Conservation (phyloP, 2,113 vertebrate species). For the Meles meles region DNA sequence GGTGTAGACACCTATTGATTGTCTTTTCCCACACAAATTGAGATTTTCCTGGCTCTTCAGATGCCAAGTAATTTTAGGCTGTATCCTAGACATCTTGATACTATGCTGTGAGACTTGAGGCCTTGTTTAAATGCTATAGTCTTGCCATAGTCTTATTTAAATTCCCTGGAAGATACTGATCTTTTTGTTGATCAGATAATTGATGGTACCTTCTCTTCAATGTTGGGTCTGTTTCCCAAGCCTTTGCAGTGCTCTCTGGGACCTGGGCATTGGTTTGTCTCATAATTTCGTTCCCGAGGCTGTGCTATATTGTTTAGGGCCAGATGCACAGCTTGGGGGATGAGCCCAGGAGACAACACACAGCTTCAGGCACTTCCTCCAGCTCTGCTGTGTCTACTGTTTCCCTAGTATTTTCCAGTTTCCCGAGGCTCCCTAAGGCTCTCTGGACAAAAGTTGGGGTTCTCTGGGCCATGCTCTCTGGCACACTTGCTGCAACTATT, state of each 20-base stretch:
- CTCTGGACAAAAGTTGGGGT: background rate
- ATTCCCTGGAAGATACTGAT: background rate
- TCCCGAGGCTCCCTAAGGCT: background rate
- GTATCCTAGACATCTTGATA: background rate
- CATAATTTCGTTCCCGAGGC: background rate
- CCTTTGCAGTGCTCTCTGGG: background rate
- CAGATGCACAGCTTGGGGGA: background rate
- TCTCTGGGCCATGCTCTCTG: background rate
- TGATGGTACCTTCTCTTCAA: background rate
- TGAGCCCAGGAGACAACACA: background rate
- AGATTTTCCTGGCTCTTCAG: background rate
- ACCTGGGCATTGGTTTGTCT: background rate
- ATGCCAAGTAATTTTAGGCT: background rate
- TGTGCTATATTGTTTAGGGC: background rate
- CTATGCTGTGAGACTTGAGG: background rate
- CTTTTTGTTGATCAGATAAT: background rate
- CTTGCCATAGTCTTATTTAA: background rate
- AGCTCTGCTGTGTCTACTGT: background rate
- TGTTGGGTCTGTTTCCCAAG: background rate
- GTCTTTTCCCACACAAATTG: background rate
- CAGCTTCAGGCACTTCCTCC: background rate
- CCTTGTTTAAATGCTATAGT: background rate
- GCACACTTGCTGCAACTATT: background rate
- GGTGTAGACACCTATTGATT: background rate
- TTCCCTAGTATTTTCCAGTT: background rate